These are phyloP conservation scores for Drosophila buzzatii DNA, from an alignment of 2,888 invertebrate species.

Conservation along the genomic window DNA sequence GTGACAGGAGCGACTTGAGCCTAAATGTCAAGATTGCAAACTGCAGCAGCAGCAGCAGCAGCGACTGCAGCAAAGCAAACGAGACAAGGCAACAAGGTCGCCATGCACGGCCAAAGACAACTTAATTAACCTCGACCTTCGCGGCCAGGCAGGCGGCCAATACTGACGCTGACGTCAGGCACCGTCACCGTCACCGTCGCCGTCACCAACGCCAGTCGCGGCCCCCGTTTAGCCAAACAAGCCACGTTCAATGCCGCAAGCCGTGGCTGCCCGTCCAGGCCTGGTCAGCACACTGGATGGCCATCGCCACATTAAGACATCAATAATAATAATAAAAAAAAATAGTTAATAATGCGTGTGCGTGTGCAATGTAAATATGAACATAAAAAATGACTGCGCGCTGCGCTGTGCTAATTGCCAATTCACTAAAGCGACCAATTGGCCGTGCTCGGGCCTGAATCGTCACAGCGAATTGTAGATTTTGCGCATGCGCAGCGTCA, in stretches of 20 bases:
- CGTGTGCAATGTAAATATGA: constrained; percentile 66
- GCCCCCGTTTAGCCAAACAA: constrained; percentile 54
- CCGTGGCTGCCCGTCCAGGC: constrained; percentile 29
- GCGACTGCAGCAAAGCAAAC: constrained; percentile 32
- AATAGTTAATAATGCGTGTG: constrained; percentile 71
- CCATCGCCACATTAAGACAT: constrained; percentile 79
- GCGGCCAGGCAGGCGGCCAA: constrained; percentile 30
- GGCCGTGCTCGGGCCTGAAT: constrained; percentile 7
- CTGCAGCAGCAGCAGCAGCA: constrained; percentile 32
- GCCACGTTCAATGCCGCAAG: constrained; percentile 66
- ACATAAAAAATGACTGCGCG: constrained; percentile 39
- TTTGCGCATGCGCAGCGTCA: constrained; percentile 75
- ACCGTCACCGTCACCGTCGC: constrained; percentile 3
- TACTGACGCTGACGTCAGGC: constrained; percentile 68
- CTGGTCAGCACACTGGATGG: constrained; percentile 34
- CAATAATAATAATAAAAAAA: constrained; percentile 63
- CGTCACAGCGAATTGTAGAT: constrained; percentile 31
- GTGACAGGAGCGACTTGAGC: constrained; percentile 27
- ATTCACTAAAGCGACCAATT: constrained; percentile 59
- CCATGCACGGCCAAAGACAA: constrained; percentile 77
- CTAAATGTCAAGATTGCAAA: constrained; percentile 71
- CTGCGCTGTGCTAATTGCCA: constrained; percentile 51
- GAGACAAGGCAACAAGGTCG: constrained; percentile 60
- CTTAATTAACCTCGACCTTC: constrained; percentile 84
- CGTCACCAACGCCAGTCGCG: constrained; percentile 8